Conservation (phyloP, 2,113 vertebrate genomes). For the Riparia riparia region DNA sequence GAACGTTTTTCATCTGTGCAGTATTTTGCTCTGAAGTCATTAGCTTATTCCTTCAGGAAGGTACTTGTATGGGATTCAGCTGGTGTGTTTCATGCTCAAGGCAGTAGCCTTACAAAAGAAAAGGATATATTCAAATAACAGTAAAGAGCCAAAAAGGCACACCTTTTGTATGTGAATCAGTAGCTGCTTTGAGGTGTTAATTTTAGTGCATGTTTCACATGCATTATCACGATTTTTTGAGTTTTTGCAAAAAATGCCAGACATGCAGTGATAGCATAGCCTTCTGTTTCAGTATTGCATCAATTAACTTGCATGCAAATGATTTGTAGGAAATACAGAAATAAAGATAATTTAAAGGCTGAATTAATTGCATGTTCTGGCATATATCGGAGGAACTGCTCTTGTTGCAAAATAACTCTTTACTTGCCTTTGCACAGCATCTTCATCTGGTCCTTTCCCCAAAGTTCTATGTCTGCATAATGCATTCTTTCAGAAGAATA, state of each 20-base stretch:
- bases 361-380: background rate
- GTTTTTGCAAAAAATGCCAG: background rate
- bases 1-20: slow-evolving; percentile 21
- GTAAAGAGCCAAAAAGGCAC: slow-evolving; percentile 10
- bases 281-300: background rate
- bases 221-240: background rate
- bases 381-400: background rate
- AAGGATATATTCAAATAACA: background rate
- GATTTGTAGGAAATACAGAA: background rate
- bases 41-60: slow-evolving; percentile 37
- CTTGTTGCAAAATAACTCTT: background rate
- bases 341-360: background rate
- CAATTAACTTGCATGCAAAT: background rate
- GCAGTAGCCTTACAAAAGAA: slow-evolving; percentile 33
- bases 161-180: slow-evolving; percentile 10
- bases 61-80: slow-evolving; percentile 45
- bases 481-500: background rate
- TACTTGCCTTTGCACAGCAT: background rate
- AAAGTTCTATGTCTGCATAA: background rate
- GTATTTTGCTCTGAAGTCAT: slow-evolving; percentile 21
- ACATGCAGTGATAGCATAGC: background rate
- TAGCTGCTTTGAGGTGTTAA: background rate
- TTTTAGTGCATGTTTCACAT: background rate
- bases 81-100: slow-evolving; percentile 30
- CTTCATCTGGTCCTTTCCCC: background rate